Evolutionary conservation across 2,888 invertebrate genomes (phyloP).

Genomic region (Drosophila emarginata): DNA sequence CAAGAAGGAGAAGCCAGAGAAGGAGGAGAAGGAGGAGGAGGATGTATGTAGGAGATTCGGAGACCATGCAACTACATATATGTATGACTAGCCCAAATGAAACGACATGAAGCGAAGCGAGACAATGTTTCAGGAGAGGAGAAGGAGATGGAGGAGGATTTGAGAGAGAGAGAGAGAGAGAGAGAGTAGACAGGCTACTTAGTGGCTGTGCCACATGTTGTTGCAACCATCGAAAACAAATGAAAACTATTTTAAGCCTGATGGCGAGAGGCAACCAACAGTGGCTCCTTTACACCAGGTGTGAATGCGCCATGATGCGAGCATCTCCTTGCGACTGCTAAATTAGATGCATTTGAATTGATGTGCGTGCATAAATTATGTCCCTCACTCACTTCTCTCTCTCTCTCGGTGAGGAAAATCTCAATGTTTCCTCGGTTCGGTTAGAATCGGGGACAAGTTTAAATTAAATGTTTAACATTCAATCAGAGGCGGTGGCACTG

Average conservation of each 20-base stretch:
- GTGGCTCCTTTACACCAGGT: conserved; percentile 42
- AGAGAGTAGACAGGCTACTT: conserved; percentile 70
- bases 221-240: conserved; percentile 63
- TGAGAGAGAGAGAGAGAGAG: too few relatives aligned
- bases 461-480: conserved; percentile 76
- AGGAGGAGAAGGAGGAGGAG: background rate
- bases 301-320: conserved; percentile 47
- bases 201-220: conserved; percentile 75
- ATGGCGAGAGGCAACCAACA: conserved; percentile 30
- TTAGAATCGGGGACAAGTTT: conserved; percentile 59
- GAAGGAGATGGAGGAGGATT: background rate
- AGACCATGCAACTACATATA: conserved; percentile 15
- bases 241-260: conserved; percentile 73
- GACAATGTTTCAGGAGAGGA: conserved; percentile 24
- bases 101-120: conserved; percentile 54
- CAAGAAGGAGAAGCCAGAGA: conserved; percentile 31
- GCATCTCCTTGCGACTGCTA: conserved; percentile 36
- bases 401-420: conserved; percentile 25
- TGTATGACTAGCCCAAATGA: conserved; percentile 58
- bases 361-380: conserved; percentile 76
- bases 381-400: conserved; percentile 24
- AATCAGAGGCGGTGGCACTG: conserved; percentile 59
- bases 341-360: conserved; percentile 77
- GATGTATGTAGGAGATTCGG: background rate
- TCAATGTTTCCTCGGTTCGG: conserved; percentile 8